Base-by-base conservation (phyloP, 1,140 invertebrate species). In the Eubasilissa regina region DNA sequence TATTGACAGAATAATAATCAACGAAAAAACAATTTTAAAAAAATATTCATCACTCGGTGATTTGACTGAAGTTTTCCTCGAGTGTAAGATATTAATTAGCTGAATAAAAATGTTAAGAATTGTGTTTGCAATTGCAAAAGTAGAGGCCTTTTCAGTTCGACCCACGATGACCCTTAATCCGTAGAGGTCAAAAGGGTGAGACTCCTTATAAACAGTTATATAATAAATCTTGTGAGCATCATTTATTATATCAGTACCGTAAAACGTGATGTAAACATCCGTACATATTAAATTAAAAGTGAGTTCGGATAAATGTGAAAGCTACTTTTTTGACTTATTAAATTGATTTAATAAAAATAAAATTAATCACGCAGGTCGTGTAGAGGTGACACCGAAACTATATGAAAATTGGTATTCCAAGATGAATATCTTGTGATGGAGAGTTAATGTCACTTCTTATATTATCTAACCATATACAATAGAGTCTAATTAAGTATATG, bases 181-280 rank as follows among this genome's bases (percentile, higher is more conserved):
- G 35, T 3, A 45, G 66, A 51, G 66, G 66, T 70, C n/a, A 70
- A 62, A 35, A 70, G 66, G 66, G 66, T 70, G 47, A 70, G 13
- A 70, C 66, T 70, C 66, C 66, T 70, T 70, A 45, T 51, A 66
- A 70, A 51, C 66, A 19, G 45, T 47, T 51, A 17, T n/a, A 70
- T 19, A 17, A 53, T 70, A 70, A 70, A 70, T 70, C 66, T 51
- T 15, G 45, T 19, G 25, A 15, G 25, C 19, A 48, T 70, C 66
- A 70, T 70, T 70, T 70, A 51, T 70, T 21, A 70, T 47, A 35
- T 21, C 25, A 12, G 47, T 35, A 48, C 47, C 21, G 58, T 35
- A 51, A 21, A 48, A 70, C 66, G 66, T 70, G 66, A 70, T 70
- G 19, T 70, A 35, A 70, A 70, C 66, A 70, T 70, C 21, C 47